Conservation (phyloP, 2,888 invertebrate genomes). For the Augochlorella aurata region DNA sequence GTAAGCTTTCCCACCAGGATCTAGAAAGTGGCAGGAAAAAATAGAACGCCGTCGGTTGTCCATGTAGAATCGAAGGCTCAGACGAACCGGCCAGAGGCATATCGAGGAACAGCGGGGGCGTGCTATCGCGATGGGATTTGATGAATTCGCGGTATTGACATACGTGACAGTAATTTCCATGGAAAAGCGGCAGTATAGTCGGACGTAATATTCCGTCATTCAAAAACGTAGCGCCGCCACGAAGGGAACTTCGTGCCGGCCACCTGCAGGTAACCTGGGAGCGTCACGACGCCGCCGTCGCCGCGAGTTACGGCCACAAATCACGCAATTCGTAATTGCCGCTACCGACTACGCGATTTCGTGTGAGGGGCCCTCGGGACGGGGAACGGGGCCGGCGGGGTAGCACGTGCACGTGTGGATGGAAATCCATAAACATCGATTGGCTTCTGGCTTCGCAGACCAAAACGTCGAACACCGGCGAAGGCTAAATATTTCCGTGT, state of each 20-base stretch:
- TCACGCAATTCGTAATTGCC: constrained; percentile 82
- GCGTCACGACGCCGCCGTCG: constrained; percentile 81
- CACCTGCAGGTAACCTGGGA: constrained; percentile 79
- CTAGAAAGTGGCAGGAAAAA: not conserved
- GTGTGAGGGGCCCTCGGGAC: constrained; percentile 58
- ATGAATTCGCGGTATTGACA: constrained; percentile 59
- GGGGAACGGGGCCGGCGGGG: not conserved
- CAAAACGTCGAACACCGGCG: constrained; percentile 45
- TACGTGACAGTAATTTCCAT: constrained; percentile 57
- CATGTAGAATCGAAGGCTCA: not conserved
- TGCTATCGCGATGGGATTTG: constrained; percentile 35
- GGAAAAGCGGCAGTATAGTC: constrained; percentile 28
- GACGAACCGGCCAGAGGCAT: not conserved
- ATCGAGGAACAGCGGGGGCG: not conserved
- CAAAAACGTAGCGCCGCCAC: constrained; percentile 70
- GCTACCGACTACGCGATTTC: constrained; percentile 79
- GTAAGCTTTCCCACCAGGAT: no score
- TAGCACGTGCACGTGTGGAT: constrained; percentile 67
- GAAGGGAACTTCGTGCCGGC: constrained; percentile 78
- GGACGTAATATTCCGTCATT: constrained; percentile 73
- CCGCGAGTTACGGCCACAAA: constrained; percentile 81
- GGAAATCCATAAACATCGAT: constrained; percentile 79
- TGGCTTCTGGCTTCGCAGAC: constrained; percentile 64
- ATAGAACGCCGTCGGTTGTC: not conserved
- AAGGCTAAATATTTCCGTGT: constrained; percentile 48